Conservation (phyloP, 1,140 invertebrate genomes). For the Bombus vancouverensis region DNA sequence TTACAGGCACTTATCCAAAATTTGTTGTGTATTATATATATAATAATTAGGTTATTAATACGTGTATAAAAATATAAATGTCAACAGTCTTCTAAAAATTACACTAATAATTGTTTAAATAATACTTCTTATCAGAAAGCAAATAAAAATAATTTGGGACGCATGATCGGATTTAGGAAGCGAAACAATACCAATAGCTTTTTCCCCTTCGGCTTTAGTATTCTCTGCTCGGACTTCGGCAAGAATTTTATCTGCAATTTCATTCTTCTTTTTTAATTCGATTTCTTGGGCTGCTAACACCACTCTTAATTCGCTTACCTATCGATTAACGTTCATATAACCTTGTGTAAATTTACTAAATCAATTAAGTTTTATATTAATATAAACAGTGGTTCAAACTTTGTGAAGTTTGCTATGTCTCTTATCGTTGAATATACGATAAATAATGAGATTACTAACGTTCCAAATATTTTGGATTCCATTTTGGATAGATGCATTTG, state of each 20-base stretch:
- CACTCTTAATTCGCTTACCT: slow-evolving; percentile 88
- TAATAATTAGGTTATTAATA: neutral
- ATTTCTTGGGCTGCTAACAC: slow-evolving; percentile 94
- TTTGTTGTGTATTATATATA: neutral
- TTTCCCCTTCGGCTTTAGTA: slow-evolving; percentile 94
- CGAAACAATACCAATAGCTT: slow-evolving; percentile 86
- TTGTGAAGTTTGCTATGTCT: too few species aligned
- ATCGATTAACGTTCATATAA: neutral
- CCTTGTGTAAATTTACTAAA: neutral
- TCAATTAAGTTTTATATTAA: neutral
- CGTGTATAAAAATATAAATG: neutral
- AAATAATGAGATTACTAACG: neutral
- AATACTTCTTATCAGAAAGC: neutral
- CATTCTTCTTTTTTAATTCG: slow-evolving; percentile 93
- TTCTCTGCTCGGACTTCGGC: slow-evolving; percentile 94
- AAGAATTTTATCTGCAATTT: slow-evolving; percentile 95
- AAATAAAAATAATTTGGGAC: neutral
- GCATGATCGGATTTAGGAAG: neutral
- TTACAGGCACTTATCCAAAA: too few species aligned
- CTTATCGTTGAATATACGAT: neutral
- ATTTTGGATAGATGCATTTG: too few species aligned
- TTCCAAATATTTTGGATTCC: neutral
- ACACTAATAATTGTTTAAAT: neutral
- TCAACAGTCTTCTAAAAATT: neutral
- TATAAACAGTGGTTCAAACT: too few species aligned